These are phyloP conservation scores for Psittacara wagleri DNA, from an alignment of 2,113 vertebrate genomes.

Conservation along the genomic window DNA sequence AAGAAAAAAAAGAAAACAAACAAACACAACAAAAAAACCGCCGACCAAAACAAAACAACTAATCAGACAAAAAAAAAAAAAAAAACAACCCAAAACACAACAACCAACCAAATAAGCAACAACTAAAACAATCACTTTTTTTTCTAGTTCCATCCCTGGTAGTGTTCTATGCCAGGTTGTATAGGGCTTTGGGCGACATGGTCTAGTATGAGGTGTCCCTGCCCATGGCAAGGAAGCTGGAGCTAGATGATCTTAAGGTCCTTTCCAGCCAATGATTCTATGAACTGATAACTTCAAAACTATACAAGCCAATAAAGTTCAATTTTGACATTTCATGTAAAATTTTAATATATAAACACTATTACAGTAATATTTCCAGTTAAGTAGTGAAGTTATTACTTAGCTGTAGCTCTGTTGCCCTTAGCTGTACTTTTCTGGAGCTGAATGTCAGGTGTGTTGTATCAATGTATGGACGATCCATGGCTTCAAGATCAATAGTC, in stretches of 20 bases:
- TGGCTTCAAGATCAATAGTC: neutral
- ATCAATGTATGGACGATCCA: neutral
- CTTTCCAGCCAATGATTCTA: neutral
- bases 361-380: neutral
- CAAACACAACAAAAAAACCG: no score
- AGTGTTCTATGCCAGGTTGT: neutral
- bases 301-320: neutral
- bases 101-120: neutral
- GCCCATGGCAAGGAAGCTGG: neutral
- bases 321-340: neutral
- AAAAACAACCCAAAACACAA: fast-evolving
- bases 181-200: neutral
- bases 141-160: neutral
- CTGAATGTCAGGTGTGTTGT: neutral
- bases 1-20: neutral
- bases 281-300: neutral
- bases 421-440: neutral
- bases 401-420: neutral
- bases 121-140: neutral
- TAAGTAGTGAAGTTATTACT: neutral
- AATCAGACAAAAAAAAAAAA: neutral
- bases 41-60: neutral
- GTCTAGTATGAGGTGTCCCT: neutral
- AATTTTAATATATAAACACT: neutral
- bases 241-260: neutral